Base-by-base conservation (phyloP, 2,888 invertebrate genomes). In the Furcula furcula region DNA sequence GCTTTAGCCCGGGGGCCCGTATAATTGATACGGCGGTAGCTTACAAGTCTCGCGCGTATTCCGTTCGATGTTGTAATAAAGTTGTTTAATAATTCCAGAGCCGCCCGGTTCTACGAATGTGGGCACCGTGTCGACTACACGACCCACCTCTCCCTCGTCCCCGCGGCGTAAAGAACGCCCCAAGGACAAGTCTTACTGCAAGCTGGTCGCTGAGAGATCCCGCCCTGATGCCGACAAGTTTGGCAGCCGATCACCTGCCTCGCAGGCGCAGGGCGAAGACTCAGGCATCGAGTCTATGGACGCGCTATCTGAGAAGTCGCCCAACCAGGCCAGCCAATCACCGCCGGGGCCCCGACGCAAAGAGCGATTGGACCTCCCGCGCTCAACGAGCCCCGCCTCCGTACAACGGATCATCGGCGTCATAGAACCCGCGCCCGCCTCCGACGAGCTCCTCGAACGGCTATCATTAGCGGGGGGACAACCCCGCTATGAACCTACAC, bases 261-360 rank as follows among this genome's bases (percentile, higher is more conserved):
- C 85, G 12, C 90, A 90, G 46, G 88, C 89, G 21, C 93, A 93
- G 61, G 96, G 96, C 26, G 97, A 97, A 70, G 96, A 97, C 78
- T 96, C 96, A 36, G 97, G 97, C 9, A 97, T 97, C 36, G 97
- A 97, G 75, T 96, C 96, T 20, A 96, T 97, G 97, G 97, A 97
- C 72, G 96, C 97, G 1, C 80, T 96, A n/a, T 96, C 96, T 11
- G 97, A 97, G 74, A 97, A 97, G 72, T 95, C 94, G 46, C 95
- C 95, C n/a, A 95, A 95, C 76, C 96, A 96, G 73, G 94, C 95
- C 79, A 94, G 91, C 79, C 94, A 87, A 86, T 95, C 92, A 75
- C 95, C 91, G 46, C 90, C 91, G 58, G 81, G 89, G 1, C 76
- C 76, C 11, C 77, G 79, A 62, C 64, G 80, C 23, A 86, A 85